Evolutionary conservation across 2,888 invertebrate species (phyloP).

Genomic region (Liopterus haemorrhoidalis): DNA sequence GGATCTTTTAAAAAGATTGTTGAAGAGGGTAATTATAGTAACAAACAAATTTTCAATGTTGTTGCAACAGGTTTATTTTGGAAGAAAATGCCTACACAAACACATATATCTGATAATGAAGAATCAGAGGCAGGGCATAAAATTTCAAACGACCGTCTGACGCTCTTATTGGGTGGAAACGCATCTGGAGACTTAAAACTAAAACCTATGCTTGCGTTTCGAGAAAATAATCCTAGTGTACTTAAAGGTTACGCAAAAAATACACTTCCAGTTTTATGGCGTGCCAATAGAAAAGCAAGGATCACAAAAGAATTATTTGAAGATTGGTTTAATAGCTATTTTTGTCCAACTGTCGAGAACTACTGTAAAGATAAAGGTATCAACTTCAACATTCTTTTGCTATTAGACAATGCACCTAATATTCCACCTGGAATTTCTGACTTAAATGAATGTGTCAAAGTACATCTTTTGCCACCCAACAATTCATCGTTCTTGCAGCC

Average conservation of each 20-base stretch:
- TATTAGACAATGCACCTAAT: slow-evolving; percentile 10
- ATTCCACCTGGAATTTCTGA: slow-evolving; percentile 9
- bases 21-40: slow-evolving; percentile 8
- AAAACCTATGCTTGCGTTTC: slow-evolving; percentile 5
- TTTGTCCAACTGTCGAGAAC: slow-evolving; percentile 3
- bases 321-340: slow-evolving; percentile 15
- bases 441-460: slow-evolving; percentile 4
- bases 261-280: slow-evolving; percentile 14
- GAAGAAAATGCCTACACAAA: slow-evolving; percentile 1
- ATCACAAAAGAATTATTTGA: slow-evolving; percentile 11
- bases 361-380: slow-evolving; percentile 11
- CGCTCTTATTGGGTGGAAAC: slow-evolving; percentile 4
- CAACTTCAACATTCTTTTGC: slow-evolving; percentile 5
- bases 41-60: slow-evolving; percentile 7
- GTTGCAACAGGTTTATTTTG: slow-evolving; percentile 6
- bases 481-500: slow-evolving; percentile 4
- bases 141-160: not conserved
- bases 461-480: slow-evolving; percentile 1
- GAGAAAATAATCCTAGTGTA: slow-evolving; percentile 1
- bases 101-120: not conserved
- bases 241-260: slow-evolving; percentile 2
- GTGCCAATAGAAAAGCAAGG: slow-evolving; percentile 8
- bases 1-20: not conserved
- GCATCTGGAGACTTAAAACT: slow-evolving; percentile 9
- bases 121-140: not conserved